Evolutionary conservation across 2,797 vertebrate species (phyloP), one percentile per base, ranked within the genome.

Genomic region (Paratrypauchen microcephalus): DNA sequence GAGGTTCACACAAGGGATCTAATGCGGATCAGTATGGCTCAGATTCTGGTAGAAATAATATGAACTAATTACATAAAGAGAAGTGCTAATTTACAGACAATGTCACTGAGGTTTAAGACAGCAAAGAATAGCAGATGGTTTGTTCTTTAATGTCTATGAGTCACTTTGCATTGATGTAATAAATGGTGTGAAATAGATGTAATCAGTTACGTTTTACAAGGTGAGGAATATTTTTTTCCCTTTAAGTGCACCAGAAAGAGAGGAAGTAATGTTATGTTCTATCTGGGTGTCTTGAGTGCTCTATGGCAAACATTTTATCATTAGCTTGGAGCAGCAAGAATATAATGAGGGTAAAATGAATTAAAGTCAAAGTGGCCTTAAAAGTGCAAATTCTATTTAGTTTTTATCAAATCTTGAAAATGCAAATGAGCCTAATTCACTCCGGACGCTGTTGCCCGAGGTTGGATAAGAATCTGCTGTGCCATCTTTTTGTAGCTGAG

Each of bases 361-460:
- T 73, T 81, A 86, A 89, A 91, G 82, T 88, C 88, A 91, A 89
- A 87, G 91, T 88, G 87, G 83, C 86, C 80, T 88, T 86, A 87
- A 86, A 90, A 87, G 83, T 85, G 84, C 82, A 86, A 75, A 88
- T 87, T 88, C 80, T 81, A 86, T 87, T 90, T 87, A 82, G 83
- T 79, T 81, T 85, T 90, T 92, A 65, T 65, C 63, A 82, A 89
- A 93, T 86, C 88, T 89, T 80, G 84, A 86, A 88, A 88, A 92
- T 92, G 90, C 87, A 90, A 91, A 92, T 90, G 61, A 72, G n/a
- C 85, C 87, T 90, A 88, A 91, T 86, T 85, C 86, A 85, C 84
- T 88, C 81, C 70, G 85, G 84, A 82, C 74, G 78, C 73, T 80
- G 74, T 78, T 78, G 85, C 86, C 77, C 16, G 66, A 63, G 72